phyloP scores from a whole-genome alignment of 2,888 invertebrate species.

The Amaurobius ferox region DNA sequence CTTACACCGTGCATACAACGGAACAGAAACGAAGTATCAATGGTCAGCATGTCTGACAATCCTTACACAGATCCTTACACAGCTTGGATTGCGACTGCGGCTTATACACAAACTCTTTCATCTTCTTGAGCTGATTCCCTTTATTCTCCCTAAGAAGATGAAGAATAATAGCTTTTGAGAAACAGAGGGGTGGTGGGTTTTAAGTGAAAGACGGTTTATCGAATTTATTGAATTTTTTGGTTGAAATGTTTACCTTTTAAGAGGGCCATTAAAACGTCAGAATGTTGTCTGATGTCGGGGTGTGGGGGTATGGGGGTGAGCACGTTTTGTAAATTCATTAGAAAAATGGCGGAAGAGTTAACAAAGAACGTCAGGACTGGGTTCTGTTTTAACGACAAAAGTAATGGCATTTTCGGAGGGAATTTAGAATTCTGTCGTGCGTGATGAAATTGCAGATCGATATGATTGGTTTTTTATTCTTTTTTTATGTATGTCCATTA shows the following conservation, averaged over 20 bases:
- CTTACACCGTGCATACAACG: too few relatives aligned
- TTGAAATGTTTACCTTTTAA: background rate
- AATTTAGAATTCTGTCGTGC: too few relatives aligned
- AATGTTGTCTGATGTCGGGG: background rate
- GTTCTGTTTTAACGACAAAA: too few relatives aligned
- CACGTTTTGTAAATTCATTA: background rate
- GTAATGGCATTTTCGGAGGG: too few relatives aligned
- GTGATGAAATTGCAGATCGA: too few relatives aligned
- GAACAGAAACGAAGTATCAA: too few relatives aligned
- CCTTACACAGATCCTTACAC: background rate
- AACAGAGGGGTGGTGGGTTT: background rate
- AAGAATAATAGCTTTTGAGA: slow-evolving; percentile 1
- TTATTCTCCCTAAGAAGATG: background rate
- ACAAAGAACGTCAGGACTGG: too few relatives aligned
- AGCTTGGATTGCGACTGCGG: background rate
- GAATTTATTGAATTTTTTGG: slow-evolving; percentile 2
- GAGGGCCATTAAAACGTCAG: slow-evolving; percentile 2
- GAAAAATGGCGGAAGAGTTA: background rate
- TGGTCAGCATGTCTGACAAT: too few relatives aligned
- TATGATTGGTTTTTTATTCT: too few relatives aligned
- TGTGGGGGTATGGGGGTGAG: too few relatives aligned
- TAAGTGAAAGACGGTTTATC: slow-evolving; percentile 12
- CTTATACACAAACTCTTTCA: slow-evolving; percentile 10
- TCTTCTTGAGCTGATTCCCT: background rate
- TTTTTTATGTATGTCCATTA: too few relatives aligned